These are phyloP conservation scores for Falco peregrinus DNA, from an alignment of 2,797 vertebrate species.

Conservation along the genomic window DNA sequence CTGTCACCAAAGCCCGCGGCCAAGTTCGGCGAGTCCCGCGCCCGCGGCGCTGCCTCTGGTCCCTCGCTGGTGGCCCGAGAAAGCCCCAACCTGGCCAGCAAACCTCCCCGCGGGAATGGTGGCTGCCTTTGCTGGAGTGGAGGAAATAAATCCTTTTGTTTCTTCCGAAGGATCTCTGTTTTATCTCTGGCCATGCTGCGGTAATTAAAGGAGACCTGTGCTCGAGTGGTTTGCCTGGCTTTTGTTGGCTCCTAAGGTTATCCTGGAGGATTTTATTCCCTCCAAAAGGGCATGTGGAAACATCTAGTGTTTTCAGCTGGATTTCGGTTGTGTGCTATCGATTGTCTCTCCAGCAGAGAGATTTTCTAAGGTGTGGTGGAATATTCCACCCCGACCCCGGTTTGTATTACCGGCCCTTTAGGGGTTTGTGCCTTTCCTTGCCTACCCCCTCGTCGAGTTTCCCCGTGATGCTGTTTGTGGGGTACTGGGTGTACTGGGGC, in stretches of 20 bases:
- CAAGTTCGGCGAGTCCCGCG: conserved; percentile 14
- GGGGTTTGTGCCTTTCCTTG: neutral
- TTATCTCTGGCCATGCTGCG: conserved; percentile 29
- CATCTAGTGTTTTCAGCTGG: conserved; percentile 16
- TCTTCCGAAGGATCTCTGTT: conserved; percentile 48
- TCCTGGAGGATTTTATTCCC: conserved; percentile 12
- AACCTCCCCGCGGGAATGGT: neutral
- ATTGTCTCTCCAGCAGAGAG: neutral
- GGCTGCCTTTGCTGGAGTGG: conserved; percentile 27
- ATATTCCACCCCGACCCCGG: neutral
- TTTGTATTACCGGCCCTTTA: neutral
- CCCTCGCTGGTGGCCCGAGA: neutral
- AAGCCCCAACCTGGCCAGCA: neutral
- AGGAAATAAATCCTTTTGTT: conserved; percentile 54
- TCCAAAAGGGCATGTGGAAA: conserved; percentile 13
- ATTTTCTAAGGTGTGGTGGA: neutral
- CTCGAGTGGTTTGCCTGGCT: neutral
- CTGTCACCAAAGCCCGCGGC: neutral
- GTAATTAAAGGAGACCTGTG: conserved; percentile 66
- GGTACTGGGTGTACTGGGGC: neutral
- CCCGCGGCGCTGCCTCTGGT: neutral
- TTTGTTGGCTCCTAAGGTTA: conserved; percentile 39
- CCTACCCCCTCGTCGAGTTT: neutral
- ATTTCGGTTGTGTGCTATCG: conserved; percentile 28
- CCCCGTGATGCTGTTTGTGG: neutral